Conservation (phyloP, 2,888 invertebrate species). For the Phaedon cochleariae region DNA sequence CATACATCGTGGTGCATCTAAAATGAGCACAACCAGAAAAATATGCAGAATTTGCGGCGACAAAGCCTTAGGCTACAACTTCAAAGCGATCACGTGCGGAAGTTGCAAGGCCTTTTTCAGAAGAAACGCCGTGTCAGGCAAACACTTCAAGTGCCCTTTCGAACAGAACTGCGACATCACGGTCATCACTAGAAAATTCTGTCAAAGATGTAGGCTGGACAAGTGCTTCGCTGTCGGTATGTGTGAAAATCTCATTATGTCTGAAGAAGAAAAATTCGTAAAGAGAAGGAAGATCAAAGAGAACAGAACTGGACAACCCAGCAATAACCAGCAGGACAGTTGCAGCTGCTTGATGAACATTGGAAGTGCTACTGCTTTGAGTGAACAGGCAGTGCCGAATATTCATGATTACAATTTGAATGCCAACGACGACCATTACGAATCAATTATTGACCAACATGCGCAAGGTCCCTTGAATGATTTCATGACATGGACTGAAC, state of each 20-base stretch:
- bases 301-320: conserved; percentile 77
- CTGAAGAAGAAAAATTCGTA: conserved; percentile 89
- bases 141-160: conserved; percentile 94
- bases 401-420: no score
- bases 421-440: no score
- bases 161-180: conserved; percentile 91
- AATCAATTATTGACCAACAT: no score
- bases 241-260: conserved; percentile 98
- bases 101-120: conserved; percentile 98
- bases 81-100: conserved; percentile 95
- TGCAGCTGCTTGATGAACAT: conserved; percentile 62
- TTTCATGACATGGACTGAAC: no score
- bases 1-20: not conserved
- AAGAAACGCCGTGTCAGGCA: conserved; percentile 89
- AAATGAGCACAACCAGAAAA: conserved; percentile 9
- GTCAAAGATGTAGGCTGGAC: conserved; percentile 93
- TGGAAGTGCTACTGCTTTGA: conserved; percentile 71
- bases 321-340: no score
- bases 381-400: no score
- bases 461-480: no score
- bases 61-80: conserved; percentile 93
- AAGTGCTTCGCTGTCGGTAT: conserved; percentile 95
- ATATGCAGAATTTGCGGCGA: conserved; percentile 96
- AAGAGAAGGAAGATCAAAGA: conserved; percentile 89
- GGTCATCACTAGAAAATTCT: conserved; percentile 90